phyloP scores from a whole-genome alignment of 2,797 vertebrate genomes.

The Macroramphosus scolopax region DNA sequence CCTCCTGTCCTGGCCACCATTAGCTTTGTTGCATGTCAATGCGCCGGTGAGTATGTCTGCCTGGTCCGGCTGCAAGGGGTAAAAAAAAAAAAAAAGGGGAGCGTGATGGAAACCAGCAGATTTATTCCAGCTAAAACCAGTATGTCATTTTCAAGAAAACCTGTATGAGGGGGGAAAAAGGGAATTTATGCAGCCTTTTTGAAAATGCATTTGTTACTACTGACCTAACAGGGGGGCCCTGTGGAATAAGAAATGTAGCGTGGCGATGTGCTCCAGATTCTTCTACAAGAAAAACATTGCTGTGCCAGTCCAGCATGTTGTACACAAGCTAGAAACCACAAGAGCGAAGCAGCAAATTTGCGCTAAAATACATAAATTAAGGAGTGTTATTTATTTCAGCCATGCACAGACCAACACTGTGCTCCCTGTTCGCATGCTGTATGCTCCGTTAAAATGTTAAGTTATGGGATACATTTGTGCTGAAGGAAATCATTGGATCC shows the following conservation, averaged over 20 bases:
- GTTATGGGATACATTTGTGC: constrained; percentile 84
- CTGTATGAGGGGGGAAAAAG: constrained; percentile 33
- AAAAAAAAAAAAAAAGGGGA: constrained; percentile 65
- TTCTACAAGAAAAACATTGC: constrained; percentile 45
- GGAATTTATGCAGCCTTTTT: constrained; percentile 70
- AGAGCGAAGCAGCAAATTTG: constrained; percentile 32
- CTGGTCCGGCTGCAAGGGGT: constrained; percentile 84
- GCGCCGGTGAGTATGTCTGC: constrained; percentile 86
- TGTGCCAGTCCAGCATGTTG: constrained; percentile 28
- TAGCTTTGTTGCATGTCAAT: constrained; percentile 99
- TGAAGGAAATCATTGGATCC: constrained; percentile 83
- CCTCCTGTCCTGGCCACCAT: constrained; percentile 96
- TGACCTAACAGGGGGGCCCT: constrained; percentile 66
- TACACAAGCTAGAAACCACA: constrained; percentile 36
- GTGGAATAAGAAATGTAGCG: constrained; percentile 55
- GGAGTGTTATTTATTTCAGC: constrained; percentile 40
- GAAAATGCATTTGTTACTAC: constrained; percentile 73
- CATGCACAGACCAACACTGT: constrained; percentile 19
- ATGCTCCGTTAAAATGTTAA: constrained; percentile 38
- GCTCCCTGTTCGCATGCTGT: constrained; percentile 33
- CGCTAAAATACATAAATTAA: constrained; percentile 32
- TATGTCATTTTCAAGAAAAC: constrained; percentile 60
- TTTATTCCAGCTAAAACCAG: constrained; percentile 71
- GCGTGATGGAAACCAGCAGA: constrained; percentile 72
- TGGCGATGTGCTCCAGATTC: constrained; percentile 61